Evolutionary conservation across 2,797 vertebrate genomes (phyloP).

Genomic region (Mycteria americana): DNA sequence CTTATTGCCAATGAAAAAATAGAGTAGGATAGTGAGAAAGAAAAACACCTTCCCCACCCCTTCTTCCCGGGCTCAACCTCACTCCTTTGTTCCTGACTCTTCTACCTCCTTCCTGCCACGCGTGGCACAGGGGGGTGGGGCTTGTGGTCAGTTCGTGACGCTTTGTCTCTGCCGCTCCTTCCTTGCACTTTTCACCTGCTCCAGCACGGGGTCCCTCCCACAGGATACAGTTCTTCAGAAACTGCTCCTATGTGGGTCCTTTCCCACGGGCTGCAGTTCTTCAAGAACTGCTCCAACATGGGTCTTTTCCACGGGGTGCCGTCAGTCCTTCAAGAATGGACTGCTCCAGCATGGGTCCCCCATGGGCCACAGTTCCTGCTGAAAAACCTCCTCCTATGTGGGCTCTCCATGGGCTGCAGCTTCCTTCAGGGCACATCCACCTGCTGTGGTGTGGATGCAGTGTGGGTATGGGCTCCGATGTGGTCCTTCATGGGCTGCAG

Average conservation of each 20-base stretch:
- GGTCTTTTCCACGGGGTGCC: neutral
- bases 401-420: neutral
- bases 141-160: neutral
- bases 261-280: neutral
- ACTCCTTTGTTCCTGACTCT: neutral
- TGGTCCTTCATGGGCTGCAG: neutral
- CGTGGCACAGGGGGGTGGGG: no score
- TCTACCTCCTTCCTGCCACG: fast-evolving
- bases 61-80: neutral
- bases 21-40: neutral
- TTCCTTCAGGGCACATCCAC: neutral
- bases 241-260: neutral
- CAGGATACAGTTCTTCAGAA: neutral
- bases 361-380: neutral
- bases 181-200: neutral
- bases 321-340: neutral
- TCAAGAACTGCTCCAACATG: neutral
- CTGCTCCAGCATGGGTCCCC: neutral
- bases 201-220: neutral
- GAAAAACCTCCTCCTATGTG: neutral
- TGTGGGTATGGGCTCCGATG: fast-evolving
- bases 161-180: neutral
- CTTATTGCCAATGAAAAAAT: neutral
- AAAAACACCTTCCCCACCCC: neutral
- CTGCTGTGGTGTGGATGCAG: neutral